Evolutionary conservation across 1,140 invertebrate genomes (phyloP), one percentile per base, ranked within the genome.

Genomic region (Halictus rubicundus): DNA sequence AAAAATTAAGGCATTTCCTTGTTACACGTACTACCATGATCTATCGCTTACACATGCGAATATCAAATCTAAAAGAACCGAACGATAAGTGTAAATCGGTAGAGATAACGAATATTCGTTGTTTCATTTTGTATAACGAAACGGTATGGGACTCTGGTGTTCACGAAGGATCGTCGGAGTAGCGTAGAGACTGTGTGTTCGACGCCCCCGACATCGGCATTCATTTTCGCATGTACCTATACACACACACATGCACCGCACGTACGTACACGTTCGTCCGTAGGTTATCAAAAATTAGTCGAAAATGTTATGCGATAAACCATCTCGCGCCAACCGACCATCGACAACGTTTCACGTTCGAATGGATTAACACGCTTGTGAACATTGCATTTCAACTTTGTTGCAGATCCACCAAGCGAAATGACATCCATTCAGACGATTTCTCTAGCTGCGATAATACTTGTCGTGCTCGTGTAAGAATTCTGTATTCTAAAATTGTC

Each of bases 381-480:
- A 46, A 46, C 10, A 12, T 46, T 46, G 10, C 12, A 12, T 32
- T 42, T 0, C 21, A 54, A 65, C 46, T 72, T 63, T 87, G 57
- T 87, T 87, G 74, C 84, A 90, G 89, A 82, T 39, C 57, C 57
- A 66, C 66, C 9, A 77, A 78, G 72, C 57, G 82, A 80, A 68
- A 90, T 89, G 88, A 54, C 81, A 69, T 69, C 78, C 78, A 32
- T 73, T 19, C 88, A 87, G 63, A 63, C 74, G 4, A 70, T 77
- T 65, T 68, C 46, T 61, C 37, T 74, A 60, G 74, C 85, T 69
- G 68, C 81, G n/a, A 68, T 89, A 9, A 69, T 90, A 39, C 65
- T 74, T 19, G 16, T 81, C 27, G 63, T 87, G 9, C 80, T 88
- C 14, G n/a, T 88, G 89, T 91, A 83, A 90, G 89, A 81, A 82